Evolutionary conservation across 2,888 invertebrate genomes (phyloP), one percentile per base, ranked within the genome.

Genomic region (Synergus umbraculus): DNA sequence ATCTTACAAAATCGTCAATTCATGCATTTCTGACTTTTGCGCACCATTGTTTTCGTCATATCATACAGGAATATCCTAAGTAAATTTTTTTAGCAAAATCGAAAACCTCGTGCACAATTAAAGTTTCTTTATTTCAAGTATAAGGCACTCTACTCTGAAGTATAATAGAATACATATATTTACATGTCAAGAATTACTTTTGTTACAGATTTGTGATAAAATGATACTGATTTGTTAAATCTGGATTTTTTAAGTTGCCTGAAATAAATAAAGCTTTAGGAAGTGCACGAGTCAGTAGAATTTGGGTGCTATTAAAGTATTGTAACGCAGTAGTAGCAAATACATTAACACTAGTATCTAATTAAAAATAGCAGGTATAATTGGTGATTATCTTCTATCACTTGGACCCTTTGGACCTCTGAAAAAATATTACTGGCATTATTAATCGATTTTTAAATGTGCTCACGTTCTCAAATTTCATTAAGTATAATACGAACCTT

Each of bases 391-490:
- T 78, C 76, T 79, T 81, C 79, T 85, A 82, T 29, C 37, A 78
- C 77, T 85, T 82, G 60, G 49, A 58, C 37, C 29, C 69, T 85
- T 83, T 87, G 87, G 69, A 69, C 87, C 86, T 90, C 91, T 91
- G 89, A 10, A 88, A 88, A 29, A 15, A 43, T 4, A 37, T 15
- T 43, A 37, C n/a, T n/a, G 15, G 5, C 3, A 22, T 22, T 44
- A 13, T n/a, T 49, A 10, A 8, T 44, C 41, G 22, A 41, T 43
- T 44, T 77, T 64, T 9, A 10, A 29, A 18, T 46, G 22, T 18
- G 37, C 13, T 60, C 37, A 37, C 4, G 7, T 37, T 37, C 4
- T 37, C 5, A 37, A 37, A 37, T 37, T 37, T 37, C 5, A 37
- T 37, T 37, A 37, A 37, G 37, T 37, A 77, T 37, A 77, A 5